Base-by-base conservation (phyloP, 2,113 vertebrate genomes). In the Amphiprion ocellaris region DNA sequence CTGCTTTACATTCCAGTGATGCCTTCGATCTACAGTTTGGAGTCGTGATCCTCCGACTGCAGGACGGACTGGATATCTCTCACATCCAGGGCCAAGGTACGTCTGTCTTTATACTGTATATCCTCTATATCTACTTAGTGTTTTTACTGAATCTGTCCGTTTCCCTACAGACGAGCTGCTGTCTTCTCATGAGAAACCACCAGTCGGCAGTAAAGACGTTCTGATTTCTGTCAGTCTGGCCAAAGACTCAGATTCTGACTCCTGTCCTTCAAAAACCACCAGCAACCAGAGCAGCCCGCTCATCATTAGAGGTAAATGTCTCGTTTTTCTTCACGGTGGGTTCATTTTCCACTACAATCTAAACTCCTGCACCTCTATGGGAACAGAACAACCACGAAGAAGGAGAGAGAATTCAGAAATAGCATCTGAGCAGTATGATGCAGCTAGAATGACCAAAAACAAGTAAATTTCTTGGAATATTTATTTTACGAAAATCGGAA, bases 11-110 rank as follows among this genome's bases (percentile, higher is more conserved):
- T 88, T 84, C 33, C 84, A 99, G 98, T 54, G 98, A 99, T 81
- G 98, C 98, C 53, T 99, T 99, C 81, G 98, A 99, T 74, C 92
- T 97, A 81, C 96, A 98, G 63, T 98, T 96, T 62, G 98, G 98
- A 65, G 96, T 97, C 4, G 97, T 97, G 41, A 95, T 99, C 64
- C 96, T 99, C 60, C 94, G 98, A n/a, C 92, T 99, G 37, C 95
- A 94, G 87, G 98, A 98, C 47, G 97, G 98, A 62, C 92, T 99
- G 70, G 97, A 99, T 54, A 94, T 99, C 91, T 99, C 98, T 82
- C 98, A 99, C 88, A 97, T 98, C 89, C 97, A 96, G 88, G 96
- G 96, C 63, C 96, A 96, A 96, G 97, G 97, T 97, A 92, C 19
- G 0, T 44, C 2, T 17, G 8, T 71, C 64, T 63, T 15, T 21